phyloP scores from a whole-genome alignment of 2,888 invertebrate genomes.

The Pharmacophagus antenor region DNA sequence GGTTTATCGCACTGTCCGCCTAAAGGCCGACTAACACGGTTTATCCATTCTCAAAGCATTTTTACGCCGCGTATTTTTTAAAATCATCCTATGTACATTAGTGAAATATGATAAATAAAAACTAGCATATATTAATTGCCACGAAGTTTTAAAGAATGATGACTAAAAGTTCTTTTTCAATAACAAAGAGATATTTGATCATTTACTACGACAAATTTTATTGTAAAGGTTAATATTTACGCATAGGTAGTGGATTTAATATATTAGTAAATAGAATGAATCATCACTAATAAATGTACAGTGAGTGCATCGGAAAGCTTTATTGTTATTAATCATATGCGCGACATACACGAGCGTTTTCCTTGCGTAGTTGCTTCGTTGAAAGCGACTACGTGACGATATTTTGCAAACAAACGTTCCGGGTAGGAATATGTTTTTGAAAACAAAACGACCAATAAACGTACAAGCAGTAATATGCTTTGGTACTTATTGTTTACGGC shows the following conservation, averaged over 20 bases:
- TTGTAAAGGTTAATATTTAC: too few relatives aligned
- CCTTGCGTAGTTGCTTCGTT: slow-evolving; percentile 17
- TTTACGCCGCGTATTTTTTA: too few relatives aligned
- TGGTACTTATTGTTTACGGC: neutral
- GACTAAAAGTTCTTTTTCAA: too few relatives aligned
- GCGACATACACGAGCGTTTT: slow-evolving; percentile 12
- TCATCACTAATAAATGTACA: slow-evolving; percentile 16
- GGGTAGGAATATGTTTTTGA: slow-evolving; percentile 22
- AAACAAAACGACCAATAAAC: slow-evolving; percentile 22
- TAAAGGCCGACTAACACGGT: too few relatives aligned
- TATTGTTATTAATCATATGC: slow-evolving; percentile 25
- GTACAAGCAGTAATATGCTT: slow-evolving; percentile 8
- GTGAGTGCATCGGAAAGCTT: slow-evolving; percentile 13
- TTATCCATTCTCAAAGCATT: too few relatives aligned
- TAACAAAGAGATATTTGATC: too few relatives aligned
- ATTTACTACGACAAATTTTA: too few relatives aligned
- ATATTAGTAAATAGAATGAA: slow-evolving; percentile 13
- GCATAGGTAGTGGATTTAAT: neutral
- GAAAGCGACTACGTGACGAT: slow-evolving; percentile 35
- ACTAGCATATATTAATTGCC: too few relatives aligned
- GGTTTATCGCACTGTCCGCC: too few relatives aligned
- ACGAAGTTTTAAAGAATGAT: too few relatives aligned
- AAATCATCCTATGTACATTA: too few relatives aligned
- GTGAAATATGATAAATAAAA: too few relatives aligned
- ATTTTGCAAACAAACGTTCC: slow-evolving; percentile 35